phyloP scores from a whole-genome alignment of 2,888 invertebrate genomes.

The Spodoptera exigua region DNA sequence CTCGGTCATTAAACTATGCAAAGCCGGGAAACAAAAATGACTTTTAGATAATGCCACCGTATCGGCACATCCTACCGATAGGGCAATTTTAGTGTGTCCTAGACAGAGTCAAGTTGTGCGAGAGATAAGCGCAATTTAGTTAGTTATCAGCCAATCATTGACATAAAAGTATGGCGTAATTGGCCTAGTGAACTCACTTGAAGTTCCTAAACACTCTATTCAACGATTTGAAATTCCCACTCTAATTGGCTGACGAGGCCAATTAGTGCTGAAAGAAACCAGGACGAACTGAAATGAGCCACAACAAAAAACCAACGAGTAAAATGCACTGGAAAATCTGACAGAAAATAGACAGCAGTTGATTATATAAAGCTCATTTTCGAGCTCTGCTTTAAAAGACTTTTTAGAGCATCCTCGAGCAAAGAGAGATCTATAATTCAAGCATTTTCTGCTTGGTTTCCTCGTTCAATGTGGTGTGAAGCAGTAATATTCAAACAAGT shows the following conservation, averaged over 20 bases:
- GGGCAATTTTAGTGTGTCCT: conserved; percentile 55
- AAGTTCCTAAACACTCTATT: conserved; percentile 12
- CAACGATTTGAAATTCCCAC: conserved; percentile 6
- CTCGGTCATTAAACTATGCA: conserved; percentile 50
- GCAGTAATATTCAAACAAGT: conserved; percentile 34
- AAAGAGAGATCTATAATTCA: conserved; percentile 31
- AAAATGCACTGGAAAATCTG: conserved; percentile 16
- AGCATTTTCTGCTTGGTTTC: conserved; percentile 22
- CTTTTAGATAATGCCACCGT: conserved; percentile 70
- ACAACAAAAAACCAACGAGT: conserved; percentile 23
- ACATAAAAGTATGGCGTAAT: not conserved
- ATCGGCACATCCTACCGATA: conserved; percentile 76
- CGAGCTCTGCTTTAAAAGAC: conserved; percentile 7
- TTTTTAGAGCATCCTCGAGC: conserved; percentile 3
- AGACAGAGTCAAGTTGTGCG: conserved; percentile 30
- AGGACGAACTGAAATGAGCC: conserved; percentile 3
- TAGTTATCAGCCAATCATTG: conserved; percentile 3
- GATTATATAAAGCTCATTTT: conserved; percentile 28
- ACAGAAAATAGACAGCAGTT: conserved; percentile 18
- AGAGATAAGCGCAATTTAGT: conserved; percentile 35
- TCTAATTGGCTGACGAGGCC: conserved; percentile 15
- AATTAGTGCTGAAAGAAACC: conserved; percentile 29
- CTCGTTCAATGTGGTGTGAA: conserved; percentile 19
- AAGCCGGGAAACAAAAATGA: conserved; percentile 60
- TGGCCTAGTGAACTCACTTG: not conserved